Evolutionary conservation across 2,113 vertebrate genomes (phyloP), one percentile per base, ranked within the genome.

Genomic region (Anhinga anhinga): DNA sequence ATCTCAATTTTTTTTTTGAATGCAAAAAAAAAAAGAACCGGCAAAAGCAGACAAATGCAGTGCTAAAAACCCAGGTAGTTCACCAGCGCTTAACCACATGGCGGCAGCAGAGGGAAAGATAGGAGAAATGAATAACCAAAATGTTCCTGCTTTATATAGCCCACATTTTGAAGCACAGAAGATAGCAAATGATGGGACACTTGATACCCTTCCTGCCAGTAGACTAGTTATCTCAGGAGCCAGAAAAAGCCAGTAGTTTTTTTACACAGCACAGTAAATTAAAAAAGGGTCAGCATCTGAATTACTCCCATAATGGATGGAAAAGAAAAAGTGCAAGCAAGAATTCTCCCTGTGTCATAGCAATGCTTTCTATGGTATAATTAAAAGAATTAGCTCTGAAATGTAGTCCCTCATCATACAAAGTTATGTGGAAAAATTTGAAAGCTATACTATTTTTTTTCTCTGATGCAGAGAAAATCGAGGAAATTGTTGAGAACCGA

Each of bases 71-170:
- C 8, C 11, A 7, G 17, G 29, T 4, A 50, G 13, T 20, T 73
- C n/a, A 45, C 17, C 0, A n/a, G 84, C 0, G 3, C 61, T 85
- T 30, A 81, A 55, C 82, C 74, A 0, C 82, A 18, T 11, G 92
- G 72, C 73, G 95, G 90, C 84, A 97, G 95, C 50, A 96, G 61
- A 96, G 88, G 26, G 65, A 91, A 84, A 81, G 56, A 61, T 2
- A 66, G 52, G 19, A 71, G 29, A 80, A 78, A 70, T 1, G 0
- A 73, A 36, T 9, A 45, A 81, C 8, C 18, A 18, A 38, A 78
- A n/a, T 14, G 1, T 23, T 77, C 83, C 58, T 72, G 23, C 9
- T n/a, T 88, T 65, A 18, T 23, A 30, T 8, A 62, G 22, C 5
- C 27, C 11, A 45, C 4, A 15, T 55, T 62, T 67, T 27, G 55